Conservation (phyloP, 2,888 invertebrate species). For the Heliconius ethilla region DNA sequence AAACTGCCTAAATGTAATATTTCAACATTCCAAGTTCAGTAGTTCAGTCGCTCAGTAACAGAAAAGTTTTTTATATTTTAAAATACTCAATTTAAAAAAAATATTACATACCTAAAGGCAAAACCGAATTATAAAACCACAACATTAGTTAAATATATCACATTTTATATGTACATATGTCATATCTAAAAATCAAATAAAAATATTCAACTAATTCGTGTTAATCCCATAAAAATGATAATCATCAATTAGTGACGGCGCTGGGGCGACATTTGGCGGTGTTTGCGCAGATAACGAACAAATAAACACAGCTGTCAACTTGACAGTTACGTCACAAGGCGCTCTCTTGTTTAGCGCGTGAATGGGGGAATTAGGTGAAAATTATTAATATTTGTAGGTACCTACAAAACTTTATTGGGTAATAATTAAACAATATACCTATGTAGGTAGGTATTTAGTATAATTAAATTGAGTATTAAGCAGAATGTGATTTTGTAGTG, state of each 20-base stretch:
- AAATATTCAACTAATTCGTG: slow-evolving; percentile 51
- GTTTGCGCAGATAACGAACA: slow-evolving; percentile 72
- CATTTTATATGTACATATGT: neutral
- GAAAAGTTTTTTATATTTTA: no score
- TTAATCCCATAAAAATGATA: slow-evolving; percentile 77
- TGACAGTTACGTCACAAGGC: slow-evolving; percentile 52
- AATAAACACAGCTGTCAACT: slow-evolving; percentile 68
- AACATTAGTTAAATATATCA: neutral
- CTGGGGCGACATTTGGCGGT: slow-evolving; percentile 70
- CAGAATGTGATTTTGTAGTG: no score
- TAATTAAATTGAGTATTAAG: no score
- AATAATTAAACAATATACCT: neutral
- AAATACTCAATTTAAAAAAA: no score
- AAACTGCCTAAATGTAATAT: no score
- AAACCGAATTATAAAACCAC: neutral
- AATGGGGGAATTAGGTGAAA: slow-evolving; percentile 5
- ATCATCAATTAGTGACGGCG: slow-evolving; percentile 68
- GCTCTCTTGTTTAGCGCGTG: slow-evolving; percentile 38
- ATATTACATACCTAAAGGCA: no score
- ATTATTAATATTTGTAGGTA: neutral
- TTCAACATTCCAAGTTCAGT: no score
- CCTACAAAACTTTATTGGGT: neutral
- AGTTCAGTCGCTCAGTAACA: no score
- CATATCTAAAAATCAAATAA: slow-evolving; percentile 44
- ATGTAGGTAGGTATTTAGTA: no score